A percentile compares a stretch with the other conserved stretches of the same genome.
Conservation (phyloP, 64 coral and sea anemone genomes). For the Stylophora pistillata region DNA sequence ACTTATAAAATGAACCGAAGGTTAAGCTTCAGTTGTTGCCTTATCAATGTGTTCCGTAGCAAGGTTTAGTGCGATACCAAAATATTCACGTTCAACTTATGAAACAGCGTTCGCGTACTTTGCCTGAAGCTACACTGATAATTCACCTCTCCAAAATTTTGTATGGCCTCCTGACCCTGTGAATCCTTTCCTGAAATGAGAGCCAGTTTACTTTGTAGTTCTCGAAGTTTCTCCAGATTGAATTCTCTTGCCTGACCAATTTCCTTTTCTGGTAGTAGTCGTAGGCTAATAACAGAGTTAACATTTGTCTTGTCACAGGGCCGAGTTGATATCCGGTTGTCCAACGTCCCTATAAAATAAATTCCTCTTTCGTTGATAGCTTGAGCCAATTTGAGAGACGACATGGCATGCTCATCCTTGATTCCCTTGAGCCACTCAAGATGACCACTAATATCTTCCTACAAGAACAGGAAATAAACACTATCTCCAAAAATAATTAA, state of each 20-base stretch:
- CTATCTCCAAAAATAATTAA: too few relatives aligned
- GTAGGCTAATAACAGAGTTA: slow-evolving; percentile 46
- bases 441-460: slow-evolving; percentile 49
- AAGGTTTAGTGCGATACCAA: too few relatives aligned
- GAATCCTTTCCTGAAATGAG: slow-evolving; percentile 64
- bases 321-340: neutral
- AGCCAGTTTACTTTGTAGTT: slow-evolving; percentile 74
- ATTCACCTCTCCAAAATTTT: slow-evolving; percentile 43
- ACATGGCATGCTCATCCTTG: slow-evolving; percentile 69
- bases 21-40: too few relatives aligned
- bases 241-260: slow-evolving; percentile 35
- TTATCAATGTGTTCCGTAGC: too few relatives aligned
- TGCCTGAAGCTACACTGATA: too few relatives aligned
- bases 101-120: too few relatives aligned
- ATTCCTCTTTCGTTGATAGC: slow-evolving; percentile 56
- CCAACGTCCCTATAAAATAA: slow-evolving; percentile 44
- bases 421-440: slow-evolving; percentile 76
- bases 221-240: slow-evolving; percentile 51
- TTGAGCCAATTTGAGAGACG: slow-evolving; percentile 64
- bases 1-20: too few relatives aligned
- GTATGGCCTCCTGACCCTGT: slow-evolving; percentile 34
- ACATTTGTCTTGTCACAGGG: slow-evolving; percentile 40
- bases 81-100: too few relatives aligned
- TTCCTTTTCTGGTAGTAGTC: neutral
- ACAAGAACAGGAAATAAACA: neutral